Evolutionary conservation across 2,797 vertebrate species (phyloP).

Genomic region (Dendrocincla fuliginosa): DNA sequence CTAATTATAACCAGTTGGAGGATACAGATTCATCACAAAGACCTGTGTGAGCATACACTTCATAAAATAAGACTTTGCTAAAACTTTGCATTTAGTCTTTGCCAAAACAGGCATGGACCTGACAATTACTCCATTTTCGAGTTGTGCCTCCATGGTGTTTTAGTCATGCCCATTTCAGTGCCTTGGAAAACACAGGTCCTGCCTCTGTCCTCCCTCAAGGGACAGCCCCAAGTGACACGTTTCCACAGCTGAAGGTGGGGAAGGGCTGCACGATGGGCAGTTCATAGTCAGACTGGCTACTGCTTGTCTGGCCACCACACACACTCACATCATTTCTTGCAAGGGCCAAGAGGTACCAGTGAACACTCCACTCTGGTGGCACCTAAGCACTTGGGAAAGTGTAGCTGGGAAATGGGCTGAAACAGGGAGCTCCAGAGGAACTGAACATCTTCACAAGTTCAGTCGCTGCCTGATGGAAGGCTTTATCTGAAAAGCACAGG

Average conservation of each 20-base stretch:
- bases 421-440: not conserved
- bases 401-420: not conserved
- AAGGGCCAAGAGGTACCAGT: not conserved
- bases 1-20: not conserved
- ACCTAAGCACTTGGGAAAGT: not conserved
- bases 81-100: not conserved
- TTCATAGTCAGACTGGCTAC: not conserved
- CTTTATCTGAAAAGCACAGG: not conserved
- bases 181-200: not conserved
- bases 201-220: not conserved
- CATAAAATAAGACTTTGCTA: not conserved
- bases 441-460: not conserved
- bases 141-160: not conserved
- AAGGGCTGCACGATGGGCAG: not conserved
- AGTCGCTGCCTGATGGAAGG: not conserved
- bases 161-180: not conserved
- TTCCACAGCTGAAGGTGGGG: not conserved
- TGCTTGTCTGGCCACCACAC: not conserved
- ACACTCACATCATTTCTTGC: rapidly evolving
- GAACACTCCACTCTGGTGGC: rapidly evolving
- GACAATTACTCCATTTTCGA: not conserved
- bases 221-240: not conserved
- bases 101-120: not conserved
- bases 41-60: not conserved
- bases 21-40: not conserved